Conservation (phyloP, 2,888 invertebrate genomes). For the Tetrapedia diversipes region DNA sequence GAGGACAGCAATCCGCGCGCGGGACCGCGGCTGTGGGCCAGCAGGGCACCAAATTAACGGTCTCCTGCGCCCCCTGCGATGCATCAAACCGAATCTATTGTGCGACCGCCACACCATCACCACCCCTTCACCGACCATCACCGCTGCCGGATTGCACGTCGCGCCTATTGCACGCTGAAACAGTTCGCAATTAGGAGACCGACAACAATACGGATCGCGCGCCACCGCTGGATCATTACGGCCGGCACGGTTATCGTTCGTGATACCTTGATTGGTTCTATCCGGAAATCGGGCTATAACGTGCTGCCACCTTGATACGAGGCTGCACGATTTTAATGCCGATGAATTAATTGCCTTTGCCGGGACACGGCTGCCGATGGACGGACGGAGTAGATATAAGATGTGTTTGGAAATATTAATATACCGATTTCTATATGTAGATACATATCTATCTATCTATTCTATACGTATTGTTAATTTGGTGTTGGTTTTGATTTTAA, state of each 20-base stretch:
- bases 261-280: constrained; percentile 56
- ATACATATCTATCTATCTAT: background rate
- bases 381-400: no score
- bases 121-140: constrained; percentile 59
- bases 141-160: constrained; percentile 61
- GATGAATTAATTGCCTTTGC: no score
- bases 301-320: background rate
- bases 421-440: no score
- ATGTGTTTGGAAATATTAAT: no score
- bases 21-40: constrained; percentile 69
- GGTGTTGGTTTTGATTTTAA: no score
- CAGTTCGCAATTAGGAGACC: constrained; percentile 62
- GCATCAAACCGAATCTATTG: constrained; percentile 78
- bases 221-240: constrained; percentile 61
- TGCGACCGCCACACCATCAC: constrained; percentile 65
- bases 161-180: constrained; percentile 55
- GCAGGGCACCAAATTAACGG: constrained; percentile 76
- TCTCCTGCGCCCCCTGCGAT: constrained; percentile 67
- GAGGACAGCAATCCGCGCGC: constrained; percentile 62
- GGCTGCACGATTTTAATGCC: no score
- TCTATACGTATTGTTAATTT: background rate
- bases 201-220: constrained; percentile 57
- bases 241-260: constrained; percentile 40
- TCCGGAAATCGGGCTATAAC: background rate
- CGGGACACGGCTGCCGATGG: no score